Percentiles rank a stretch among this genome's conserved stretches.
phyloP scores from a whole-genome alignment of 1,140 invertebrate species.

The Ips nitidus region DNA sequence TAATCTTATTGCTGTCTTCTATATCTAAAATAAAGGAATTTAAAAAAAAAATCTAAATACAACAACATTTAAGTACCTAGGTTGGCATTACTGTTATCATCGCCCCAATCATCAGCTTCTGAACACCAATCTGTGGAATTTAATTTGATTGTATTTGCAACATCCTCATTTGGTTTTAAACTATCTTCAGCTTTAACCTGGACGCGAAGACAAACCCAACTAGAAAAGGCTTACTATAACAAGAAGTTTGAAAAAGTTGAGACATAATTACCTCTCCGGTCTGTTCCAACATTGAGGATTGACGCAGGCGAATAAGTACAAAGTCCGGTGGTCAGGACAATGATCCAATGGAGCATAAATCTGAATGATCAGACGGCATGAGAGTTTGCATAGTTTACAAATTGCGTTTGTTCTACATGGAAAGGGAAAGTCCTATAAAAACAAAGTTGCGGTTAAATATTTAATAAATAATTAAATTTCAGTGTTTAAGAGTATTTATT shows the following conservation, averaged over 20 bases:
- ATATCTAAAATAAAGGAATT: conserved; percentile 49
- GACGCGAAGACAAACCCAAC: conserved; percentile 69
- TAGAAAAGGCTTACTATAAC: conserved; percentile 42
- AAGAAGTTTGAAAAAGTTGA: too few species aligned
- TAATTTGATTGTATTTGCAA: conserved; percentile 41
- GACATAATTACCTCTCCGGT: conserved; percentile 55
- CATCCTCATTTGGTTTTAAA: conserved; percentile 45
- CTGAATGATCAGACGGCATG: conserved; percentile 71
- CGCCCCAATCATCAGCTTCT: conserved; percentile 71
- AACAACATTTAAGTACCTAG: conserved; percentile 39
- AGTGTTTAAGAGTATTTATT: background rate
- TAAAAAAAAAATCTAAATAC: background rate
- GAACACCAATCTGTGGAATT: conserved; percentile 63
- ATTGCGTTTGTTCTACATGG: conserved; percentile 48
- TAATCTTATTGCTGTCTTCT: conserved; percentile 62
- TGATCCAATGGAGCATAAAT: conserved; percentile 80
- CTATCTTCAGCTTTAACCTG: conserved; percentile 57
- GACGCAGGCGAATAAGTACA: conserved; percentile 82
- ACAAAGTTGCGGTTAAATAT: background rate
- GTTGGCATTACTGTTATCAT: conserved; percentile 61
- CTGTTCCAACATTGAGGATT: conserved; percentile 82
- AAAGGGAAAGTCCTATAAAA: conserved; percentile 68
- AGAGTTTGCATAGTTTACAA: conserved; percentile 72
- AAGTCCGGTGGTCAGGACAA: conserved; percentile 75
- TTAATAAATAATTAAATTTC: background rate